Evolutionary conservation across 2,113 vertebrate genomes (phyloP), one percentile per base, ranked within the genome.

Genomic region (Thryonomys swinderianus): DNA sequence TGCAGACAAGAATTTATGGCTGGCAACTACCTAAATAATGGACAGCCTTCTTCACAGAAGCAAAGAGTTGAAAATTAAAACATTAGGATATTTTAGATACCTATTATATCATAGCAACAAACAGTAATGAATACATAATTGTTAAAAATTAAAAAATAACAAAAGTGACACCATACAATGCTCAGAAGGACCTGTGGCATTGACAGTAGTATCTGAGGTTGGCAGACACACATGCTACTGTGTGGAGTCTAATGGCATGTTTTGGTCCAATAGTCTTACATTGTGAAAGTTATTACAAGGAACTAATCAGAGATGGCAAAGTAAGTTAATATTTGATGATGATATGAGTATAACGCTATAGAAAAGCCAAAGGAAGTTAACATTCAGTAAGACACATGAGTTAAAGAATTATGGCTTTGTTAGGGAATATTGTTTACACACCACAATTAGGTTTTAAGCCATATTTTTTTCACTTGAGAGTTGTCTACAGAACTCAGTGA

Each of bases 31-130:
- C 34, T 16, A 13, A 83, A 48, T 64, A 93, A 30, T 89, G 30
- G 79, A 86, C 20, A 57, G 53, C 14, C 2, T 40, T 51, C 42
- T 3, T 45, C 61, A 66, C 16, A 83, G 37, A 48, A 94, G 25
- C 13, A 91, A 67, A 86, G 57, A 91, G 62, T 14, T 64, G 3
- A 87, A 79, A 93, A 87, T 76, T 51, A 71, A 92, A 91, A 85
- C 27, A 53, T 17, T 67, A 34, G 92, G 25, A 37, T 67, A 53
- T 2, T 61, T 61, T 61, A 11, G 20, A 40, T 1, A 71, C 17
- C 5, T 91, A 40, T 51, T 9, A 61, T 48, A 34, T 53, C 55
- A 59, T 86, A 88, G 62, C 57, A 94, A 69, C 40, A 61, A 78
- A 89, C 34, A 48, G 21, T 48, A n/a, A 45, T 23, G 3, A 40